Evolutionary conservation across 1,140 invertebrate species (phyloP), one percentile per base, ranked within the genome.

Genomic region (Maconellicoccus hirsutus): DNA sequence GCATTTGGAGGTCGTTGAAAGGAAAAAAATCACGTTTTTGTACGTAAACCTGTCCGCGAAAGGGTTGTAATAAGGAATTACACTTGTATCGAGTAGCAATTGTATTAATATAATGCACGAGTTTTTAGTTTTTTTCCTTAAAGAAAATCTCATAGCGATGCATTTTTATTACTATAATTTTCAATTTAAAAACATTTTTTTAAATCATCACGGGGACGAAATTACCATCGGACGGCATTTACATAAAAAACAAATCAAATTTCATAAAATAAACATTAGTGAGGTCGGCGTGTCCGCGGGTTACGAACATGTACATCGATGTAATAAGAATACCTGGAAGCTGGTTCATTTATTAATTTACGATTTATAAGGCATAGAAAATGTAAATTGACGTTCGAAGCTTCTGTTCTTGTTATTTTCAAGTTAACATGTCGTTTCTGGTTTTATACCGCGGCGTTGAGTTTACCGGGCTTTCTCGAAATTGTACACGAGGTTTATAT

Each of bases 241-340:
- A 52, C 42, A 52, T 52, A 52, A 52, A 52, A 52, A 52, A 52
- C 42, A 52, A 52, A 52, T 52, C 42, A 52, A 52, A 52, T 52
- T 52, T 52, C 42, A 52, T 52, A 52, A 52, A 52, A 52, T 52
- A 14, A 52, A 52, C 42, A 52, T 52, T 52, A 52, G 42, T 52
- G n/a, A 16, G 42, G 42, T 52, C 42, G 42, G 16, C n/a, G n/a
- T 52, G 42, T 52, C 42, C 42, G 42, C 42, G 42, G 42, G 42
- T 52, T 52, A 52, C 16, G 42, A 52, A 33, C 29, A 33, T 33
- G 29, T 33, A 33, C 4, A 6, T 33, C 29, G 12, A 19, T 52
- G 42, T 52, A 52, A 52, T 52, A 52, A 52, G 42, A 52, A 52
- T 52, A 52, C n/a, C 12, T 19, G 42, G 42, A 52, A 52, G 42